Evolutionary conservation across 2,888 invertebrate genomes (phyloP).

Genomic region (Rotaria sp.): DNA sequence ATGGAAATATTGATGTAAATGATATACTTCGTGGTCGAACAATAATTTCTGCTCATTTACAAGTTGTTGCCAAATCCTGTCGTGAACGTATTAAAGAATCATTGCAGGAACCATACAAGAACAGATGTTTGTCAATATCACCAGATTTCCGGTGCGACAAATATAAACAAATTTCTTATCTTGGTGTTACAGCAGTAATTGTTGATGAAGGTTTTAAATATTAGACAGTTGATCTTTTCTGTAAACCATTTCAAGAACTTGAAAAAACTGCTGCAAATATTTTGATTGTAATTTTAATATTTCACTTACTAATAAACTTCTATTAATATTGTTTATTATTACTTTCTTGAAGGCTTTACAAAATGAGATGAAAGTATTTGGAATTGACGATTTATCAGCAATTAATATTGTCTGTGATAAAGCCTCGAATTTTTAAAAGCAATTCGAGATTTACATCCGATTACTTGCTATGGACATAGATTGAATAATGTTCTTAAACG

Average conservation of each 20-base stretch:
- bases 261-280: not conserved
- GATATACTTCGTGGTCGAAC: not conserved
- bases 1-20: not conserved
- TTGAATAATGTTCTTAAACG: too few relatives aligned
- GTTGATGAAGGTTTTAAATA: not conserved
- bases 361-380: too few relatives aligned
- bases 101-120: not conserved
- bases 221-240: not conserved
- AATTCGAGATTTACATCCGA: too few relatives aligned
- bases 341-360: too few relatives aligned
- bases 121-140: not conserved
- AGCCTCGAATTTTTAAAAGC: too few relatives aligned
- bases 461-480: too few relatives aligned
- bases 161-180: not conserved
- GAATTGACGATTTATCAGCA: too few relatives aligned
- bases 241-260: not conserved
- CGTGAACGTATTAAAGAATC: not conserved
- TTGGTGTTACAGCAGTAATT: not conserved
- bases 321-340: too few relatives aligned
- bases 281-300: not conserved
- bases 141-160: not conserved
- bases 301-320: too few relatives aligned
- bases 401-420: too few relatives aligned
- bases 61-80: not conserved
- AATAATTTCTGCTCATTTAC: not conserved